Conservation (phyloP, 2,888 invertebrate species). For the Amphipyra tragopoginis region DNA sequence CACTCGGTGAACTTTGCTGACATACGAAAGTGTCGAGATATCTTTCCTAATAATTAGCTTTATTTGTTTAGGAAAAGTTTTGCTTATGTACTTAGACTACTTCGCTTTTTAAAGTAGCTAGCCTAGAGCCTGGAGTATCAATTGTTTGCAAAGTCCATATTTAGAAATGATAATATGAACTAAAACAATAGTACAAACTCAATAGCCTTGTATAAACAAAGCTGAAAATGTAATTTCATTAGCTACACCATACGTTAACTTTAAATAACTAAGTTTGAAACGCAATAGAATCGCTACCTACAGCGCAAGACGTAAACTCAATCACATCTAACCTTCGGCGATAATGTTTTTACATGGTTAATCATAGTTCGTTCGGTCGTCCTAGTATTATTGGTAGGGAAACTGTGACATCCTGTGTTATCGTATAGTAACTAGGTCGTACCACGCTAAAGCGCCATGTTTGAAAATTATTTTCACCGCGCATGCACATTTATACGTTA, state of each 20-base stretch:
- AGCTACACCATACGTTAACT: constrained; percentile 32
- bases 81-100: not conserved
- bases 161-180: too few species aligned
- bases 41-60: constrained; percentile 17
- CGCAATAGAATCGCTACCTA: constrained; percentile 42
- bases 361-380: constrained; percentile 36
- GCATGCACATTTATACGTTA: constrained; percentile 59
- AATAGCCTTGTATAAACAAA: constrained; percentile 23
- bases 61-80: constrained; percentile 25
- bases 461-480: constrained; percentile 87
- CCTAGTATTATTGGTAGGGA: constrained; percentile 67
- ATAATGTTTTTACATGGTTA: constrained; percentile 45
- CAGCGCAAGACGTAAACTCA: constrained; percentile 21
- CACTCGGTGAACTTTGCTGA: constrained; percentile 50
- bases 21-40: constrained; percentile 36
- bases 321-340: constrained; percentile 46
- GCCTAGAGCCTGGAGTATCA: too few species aligned
- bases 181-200: constrained; percentile 1
- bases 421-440: constrained; percentile 83
- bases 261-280: constrained; percentile 43
- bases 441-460: constrained; percentile 72
- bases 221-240: constrained; percentile 42
- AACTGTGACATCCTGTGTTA: constrained; percentile 87
- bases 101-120: too few species aligned
- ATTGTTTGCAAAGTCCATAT: too few species aligned